phyloP scores from a whole-genome alignment of 2,113 vertebrate species.

The Stictonetta naevosa region DNA sequence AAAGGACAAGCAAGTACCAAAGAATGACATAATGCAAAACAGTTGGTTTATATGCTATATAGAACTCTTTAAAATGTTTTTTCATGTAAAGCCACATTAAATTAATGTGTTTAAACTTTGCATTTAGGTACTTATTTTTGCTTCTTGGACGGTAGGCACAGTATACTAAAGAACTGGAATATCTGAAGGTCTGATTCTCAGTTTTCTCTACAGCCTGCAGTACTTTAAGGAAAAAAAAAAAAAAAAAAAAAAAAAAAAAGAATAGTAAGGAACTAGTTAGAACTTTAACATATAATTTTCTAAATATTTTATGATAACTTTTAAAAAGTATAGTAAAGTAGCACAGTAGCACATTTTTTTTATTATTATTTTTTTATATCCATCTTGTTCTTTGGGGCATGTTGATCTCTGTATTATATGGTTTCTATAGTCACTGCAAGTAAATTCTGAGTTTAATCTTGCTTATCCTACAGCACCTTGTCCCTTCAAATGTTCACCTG shows the following conservation, averaged over 20 bases:
- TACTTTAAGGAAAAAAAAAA: neutral
- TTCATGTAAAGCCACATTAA: neutral
- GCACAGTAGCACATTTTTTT: no score
- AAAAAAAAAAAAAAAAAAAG: neutral
- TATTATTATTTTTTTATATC: no score
- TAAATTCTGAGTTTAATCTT: neutral
- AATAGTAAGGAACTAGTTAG: neutral
- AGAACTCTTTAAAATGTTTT: neutral
- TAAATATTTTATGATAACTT: neutral
- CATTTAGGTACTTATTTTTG: neutral
- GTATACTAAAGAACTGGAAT: neutral
- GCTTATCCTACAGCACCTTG: neutral
- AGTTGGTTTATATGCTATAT: neutral
- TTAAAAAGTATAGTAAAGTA: neutral
- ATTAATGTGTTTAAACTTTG: neutral
- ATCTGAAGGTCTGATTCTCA: neutral
- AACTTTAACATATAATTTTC: neutral
- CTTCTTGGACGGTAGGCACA: neutral
- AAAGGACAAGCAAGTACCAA: neutral
- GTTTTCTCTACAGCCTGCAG: neutral
- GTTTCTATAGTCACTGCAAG: neutral
- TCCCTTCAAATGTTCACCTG: neutral
- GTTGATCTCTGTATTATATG: neutral
- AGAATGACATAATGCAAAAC: neutral
- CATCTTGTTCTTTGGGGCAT: neutral